Conservation (phyloP, 2,113 vertebrate species). For the Emydocephalus ijimae region DNA sequence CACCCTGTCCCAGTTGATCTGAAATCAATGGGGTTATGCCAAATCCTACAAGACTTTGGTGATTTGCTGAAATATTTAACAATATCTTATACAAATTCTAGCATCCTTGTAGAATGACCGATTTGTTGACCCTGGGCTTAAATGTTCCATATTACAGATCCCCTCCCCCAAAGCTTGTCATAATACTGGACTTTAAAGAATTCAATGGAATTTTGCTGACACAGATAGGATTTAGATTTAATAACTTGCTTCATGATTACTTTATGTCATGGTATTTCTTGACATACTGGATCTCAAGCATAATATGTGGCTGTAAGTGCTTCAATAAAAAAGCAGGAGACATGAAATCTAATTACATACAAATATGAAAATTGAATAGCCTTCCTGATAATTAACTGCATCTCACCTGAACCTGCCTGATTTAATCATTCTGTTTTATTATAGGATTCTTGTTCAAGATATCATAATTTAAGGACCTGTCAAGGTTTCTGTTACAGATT, state of each 20-base stretch:
- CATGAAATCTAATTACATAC: conserved; percentile 19
- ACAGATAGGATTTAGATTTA: neutral
- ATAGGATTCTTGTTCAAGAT: conserved; percentile 22
- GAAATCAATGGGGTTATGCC: neutral
- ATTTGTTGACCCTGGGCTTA: neutral
- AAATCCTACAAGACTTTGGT: neutral
- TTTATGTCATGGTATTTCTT: neutral
- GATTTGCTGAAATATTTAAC: neutral
- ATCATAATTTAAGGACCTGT: conserved; percentile 3
- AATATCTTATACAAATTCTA: neutral
- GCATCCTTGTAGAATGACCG: neutral
- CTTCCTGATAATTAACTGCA: conserved; percentile 5
- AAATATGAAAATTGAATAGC: conserved; percentile 21
- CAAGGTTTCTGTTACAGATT: neutral
- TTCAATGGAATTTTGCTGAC: neutral
- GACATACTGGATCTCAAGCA: neutral
- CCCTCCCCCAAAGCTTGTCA: neutral
- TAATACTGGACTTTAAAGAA: neutral
- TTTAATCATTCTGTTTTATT: conserved; percentile 14
- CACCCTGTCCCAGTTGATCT: neutral
- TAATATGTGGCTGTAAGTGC: neutral
- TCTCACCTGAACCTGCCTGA: conserved; percentile 15
- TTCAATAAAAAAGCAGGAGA: neutral
- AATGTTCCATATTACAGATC: neutral
- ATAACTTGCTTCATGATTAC: conserved; percentile 8